These are phyloP conservation scores for Lophius piscatorius DNA, from an alignment of 2,113 vertebrate genomes.

Conservation along the genomic window DNA sequence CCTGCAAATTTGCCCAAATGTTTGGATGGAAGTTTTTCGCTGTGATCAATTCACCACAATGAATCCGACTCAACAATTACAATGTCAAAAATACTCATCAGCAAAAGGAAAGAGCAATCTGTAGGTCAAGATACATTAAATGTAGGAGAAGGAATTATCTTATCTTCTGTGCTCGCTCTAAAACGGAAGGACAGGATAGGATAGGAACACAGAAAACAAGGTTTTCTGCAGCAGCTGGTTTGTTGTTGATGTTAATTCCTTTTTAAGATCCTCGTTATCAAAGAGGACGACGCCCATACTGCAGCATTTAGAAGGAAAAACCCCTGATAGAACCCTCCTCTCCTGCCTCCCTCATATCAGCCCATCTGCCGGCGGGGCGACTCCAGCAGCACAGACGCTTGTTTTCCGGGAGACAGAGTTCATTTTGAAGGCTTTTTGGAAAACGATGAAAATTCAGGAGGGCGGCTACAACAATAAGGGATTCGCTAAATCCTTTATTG, in stretches of 20 bases:
- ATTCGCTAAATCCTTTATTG: conserved; percentile 43
- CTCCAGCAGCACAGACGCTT: not conserved
- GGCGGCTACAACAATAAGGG: conserved; percentile 2
- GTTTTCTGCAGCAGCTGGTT: not conserved
- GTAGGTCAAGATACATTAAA: conserved; percentile 12
- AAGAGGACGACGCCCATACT: not conserved
- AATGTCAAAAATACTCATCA: not conserved
- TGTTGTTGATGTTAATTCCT: not conserved
- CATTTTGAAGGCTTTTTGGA: conserved; percentile 8
- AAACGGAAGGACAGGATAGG: conserved; percentile 1
- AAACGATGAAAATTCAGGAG: conserved; percentile 38
- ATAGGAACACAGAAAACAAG: not conserved
- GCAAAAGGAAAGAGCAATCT: conserved; percentile 3
- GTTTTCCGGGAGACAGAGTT: conserved; percentile 13
- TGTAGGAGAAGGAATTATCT: not conserved
- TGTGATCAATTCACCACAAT: not conserved
- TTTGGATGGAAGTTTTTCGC: no score
- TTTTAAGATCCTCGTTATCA: conserved; percentile 6
- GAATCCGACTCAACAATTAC: conserved; percentile 6
- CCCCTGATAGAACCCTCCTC: not conserved
- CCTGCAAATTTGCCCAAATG: no score
- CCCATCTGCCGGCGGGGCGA: not conserved
- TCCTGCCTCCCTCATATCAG: not conserved
- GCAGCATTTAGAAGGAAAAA: not conserved
- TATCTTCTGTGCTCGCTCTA: not conserved